Conservation (phyloP, 1,140 invertebrate genomes). For the Liolophura sinensis region DNA sequence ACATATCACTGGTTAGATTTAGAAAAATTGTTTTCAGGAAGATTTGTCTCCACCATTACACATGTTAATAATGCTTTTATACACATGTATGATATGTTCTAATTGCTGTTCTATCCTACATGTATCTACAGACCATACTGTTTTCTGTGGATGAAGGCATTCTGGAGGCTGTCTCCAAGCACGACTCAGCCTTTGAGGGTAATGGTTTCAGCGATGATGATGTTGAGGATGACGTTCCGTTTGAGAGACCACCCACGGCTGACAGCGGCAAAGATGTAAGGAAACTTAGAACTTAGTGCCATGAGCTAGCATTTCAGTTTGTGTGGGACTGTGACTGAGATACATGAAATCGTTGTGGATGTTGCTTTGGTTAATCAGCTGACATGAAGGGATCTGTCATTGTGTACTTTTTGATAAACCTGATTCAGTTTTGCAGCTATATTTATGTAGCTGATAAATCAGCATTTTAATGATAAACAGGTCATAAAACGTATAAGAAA, state of each 20-base stretch:
- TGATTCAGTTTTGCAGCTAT: no score
- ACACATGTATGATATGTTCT: background rate
- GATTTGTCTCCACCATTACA: background rate
- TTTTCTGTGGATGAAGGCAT: conserved; percentile 78
- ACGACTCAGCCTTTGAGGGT: conserved; percentile 70
- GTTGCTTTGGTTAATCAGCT: no score
- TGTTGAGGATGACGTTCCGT: conserved; percentile 49
- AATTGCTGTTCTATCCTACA: conserved; percentile 1
- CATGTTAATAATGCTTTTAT: background rate
- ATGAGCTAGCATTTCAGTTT: no score
- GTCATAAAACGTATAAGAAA: no score
- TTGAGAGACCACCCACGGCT: conserved; percentile 51
- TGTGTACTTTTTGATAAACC: no score
- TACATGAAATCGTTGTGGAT: no score
- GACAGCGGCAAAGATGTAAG: conserved; percentile 42
- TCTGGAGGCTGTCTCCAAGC: conserved; percentile 72
- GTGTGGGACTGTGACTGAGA: no score
- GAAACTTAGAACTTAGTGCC: no score
- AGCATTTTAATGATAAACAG: no score
- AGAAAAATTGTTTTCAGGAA: background rate
- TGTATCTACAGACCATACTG: conserved; percentile 73
- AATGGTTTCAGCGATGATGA: conserved; percentile 42
- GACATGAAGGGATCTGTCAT: no score
- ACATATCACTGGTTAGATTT: conserved; percentile 1
- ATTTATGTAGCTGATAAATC: no score